phyloP scores from a whole-genome alignment of 1,140 invertebrate species.

The Neuroterus valhalla region DNA sequence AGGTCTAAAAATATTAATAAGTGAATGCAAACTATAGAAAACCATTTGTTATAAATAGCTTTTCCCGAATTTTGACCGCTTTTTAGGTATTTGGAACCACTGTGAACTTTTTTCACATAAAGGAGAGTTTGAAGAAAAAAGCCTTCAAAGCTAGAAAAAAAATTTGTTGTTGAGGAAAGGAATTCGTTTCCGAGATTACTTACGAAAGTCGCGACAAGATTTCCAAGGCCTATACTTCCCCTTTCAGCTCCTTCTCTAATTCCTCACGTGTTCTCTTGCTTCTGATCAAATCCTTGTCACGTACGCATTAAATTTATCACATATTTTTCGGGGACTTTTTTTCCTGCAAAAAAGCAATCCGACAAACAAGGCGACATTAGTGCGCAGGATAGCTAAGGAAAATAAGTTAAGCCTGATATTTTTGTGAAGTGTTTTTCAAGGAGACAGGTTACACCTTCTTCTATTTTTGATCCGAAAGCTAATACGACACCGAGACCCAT shows the following conservation, averaged over 20 bases:
- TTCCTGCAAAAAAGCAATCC: background rate
- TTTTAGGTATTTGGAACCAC: no score
- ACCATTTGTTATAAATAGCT: no score
- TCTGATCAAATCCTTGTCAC: background rate
- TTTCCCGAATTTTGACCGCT: no score
- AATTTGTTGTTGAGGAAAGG: no score
- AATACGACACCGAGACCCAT: background rate
- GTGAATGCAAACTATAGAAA: no score
- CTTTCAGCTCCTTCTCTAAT: background rate
- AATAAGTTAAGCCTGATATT: background rate
- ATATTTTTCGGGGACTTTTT: background rate
- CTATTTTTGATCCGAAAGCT: background rate
- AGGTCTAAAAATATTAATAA: no score
- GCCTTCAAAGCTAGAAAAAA: no score
- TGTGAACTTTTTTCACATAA: no score
- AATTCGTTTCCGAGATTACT: no score
- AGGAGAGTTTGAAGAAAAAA: no score
- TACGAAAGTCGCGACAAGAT: background rate
- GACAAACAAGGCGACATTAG: background rate
- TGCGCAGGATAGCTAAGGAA: background rate
- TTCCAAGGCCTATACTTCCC: background rate
- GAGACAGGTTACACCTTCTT: background rate
- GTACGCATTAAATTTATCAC: conserved; percentile 13
- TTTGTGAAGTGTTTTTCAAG: background rate
- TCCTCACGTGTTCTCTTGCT: background rate